Percentiles rank a stretch among this genome's conserved stretches.
Conservation (phyloP, 1,140 invertebrate species). For the Oryctes rhinoceros region DNA sequence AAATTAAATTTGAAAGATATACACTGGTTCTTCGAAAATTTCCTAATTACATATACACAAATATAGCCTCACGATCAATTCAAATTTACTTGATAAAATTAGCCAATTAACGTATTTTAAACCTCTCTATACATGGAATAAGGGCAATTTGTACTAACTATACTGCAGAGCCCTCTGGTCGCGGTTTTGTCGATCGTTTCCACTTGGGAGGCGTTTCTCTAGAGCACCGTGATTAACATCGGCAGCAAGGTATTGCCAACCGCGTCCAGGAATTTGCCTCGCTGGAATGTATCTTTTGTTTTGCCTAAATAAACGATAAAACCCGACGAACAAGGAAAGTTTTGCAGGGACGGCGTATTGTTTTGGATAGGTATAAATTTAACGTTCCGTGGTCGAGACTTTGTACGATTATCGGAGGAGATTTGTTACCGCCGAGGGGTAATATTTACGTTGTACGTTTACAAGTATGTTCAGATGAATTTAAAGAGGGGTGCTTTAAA, state of each 20-base stretch:
- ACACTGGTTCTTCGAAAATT: no score
- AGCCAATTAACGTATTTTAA: no score
- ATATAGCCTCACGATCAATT: no score
- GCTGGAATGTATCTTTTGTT: conserved; percentile 13
- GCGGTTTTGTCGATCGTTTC: background rate
- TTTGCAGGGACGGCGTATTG: background rate
- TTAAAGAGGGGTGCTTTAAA: no score
- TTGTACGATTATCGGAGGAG: background rate
- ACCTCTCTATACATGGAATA: no score
- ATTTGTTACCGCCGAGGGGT: background rate
- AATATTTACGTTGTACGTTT: background rate
- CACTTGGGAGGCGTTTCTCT: background rate
- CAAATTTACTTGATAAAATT: no score
- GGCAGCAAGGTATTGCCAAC: background rate
- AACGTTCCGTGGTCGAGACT: background rate
- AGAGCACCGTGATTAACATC: background rate
- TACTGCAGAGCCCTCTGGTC: background rate
- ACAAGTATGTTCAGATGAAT: no score
- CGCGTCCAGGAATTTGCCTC: background rate
- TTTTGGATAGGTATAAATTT: background rate
- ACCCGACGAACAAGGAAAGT: background rate
- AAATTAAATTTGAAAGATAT: no score
- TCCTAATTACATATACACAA: no score
- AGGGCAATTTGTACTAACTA: background rate
- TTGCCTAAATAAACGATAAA: conserved; percentile 13